These are phyloP conservation scores for Acleris cristana DNA, from an alignment of 2,888 invertebrate genomes.

Conservation along the genomic window DNA sequence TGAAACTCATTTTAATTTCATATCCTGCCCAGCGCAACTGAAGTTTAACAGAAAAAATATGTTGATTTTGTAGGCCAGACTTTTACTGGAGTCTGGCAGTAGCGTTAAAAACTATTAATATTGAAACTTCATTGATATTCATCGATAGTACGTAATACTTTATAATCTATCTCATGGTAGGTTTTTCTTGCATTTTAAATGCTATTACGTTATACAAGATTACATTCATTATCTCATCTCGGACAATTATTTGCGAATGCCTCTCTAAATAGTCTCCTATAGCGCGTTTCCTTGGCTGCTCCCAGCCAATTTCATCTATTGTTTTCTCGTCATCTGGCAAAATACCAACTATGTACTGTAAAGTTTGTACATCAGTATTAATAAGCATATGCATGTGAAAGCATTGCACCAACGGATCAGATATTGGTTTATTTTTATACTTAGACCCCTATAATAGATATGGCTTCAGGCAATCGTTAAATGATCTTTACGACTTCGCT, in stretches of 20 bases:
- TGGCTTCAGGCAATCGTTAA: constrained; percentile 6
- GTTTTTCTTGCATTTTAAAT: not conserved
- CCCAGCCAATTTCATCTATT: constrained; percentile 31
- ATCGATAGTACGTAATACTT: not conserved
- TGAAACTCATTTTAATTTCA: too few relatives aligned
- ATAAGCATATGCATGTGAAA: constrained; percentile 13
- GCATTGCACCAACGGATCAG: constrained; percentile 8
- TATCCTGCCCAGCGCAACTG: too few relatives aligned
- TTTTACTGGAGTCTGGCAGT: too few relatives aligned
- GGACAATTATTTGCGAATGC: constrained; percentile 32
- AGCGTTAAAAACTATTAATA: not conserved
- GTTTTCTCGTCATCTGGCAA: constrained; percentile 34
- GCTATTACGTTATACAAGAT: constrained; percentile 16
- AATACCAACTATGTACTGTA: constrained; percentile 29
- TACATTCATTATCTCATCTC: constrained; percentile 28
- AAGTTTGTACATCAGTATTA: constrained; percentile 23
- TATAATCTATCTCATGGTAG: not conserved
- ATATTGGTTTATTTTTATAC: constrained; percentile 15
- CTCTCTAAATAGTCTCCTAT: constrained; percentile 13
- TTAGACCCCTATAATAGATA: not conserved
- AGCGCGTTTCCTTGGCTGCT: constrained; percentile 21
- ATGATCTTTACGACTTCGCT: not conserved
- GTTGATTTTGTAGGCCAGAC: too few relatives aligned
- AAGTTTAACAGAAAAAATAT: too few relatives aligned
- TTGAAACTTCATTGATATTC: too few relatives aligned